A percentile compares a stretch with the other conserved stretches of the same genome.
phyloP scores from a whole-genome alignment of 2,888 invertebrate species.

The Julus scanicus region DNA sequence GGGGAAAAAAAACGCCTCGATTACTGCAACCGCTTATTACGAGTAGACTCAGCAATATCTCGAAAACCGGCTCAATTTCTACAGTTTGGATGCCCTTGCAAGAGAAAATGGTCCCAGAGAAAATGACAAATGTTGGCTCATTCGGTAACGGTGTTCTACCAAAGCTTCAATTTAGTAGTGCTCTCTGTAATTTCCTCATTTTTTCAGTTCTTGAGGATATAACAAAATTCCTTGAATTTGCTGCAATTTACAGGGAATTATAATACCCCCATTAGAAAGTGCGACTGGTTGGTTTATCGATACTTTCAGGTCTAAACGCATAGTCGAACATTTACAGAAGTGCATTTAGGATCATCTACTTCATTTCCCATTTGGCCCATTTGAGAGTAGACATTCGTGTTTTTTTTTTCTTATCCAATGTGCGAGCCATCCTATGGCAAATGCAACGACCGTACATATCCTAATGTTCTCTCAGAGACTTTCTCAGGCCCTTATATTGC shows the following conservation, averaged over 20 bases:
- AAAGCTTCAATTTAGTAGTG: neutral
- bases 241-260: neutral
- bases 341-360: conserved; percentile 19
- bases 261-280: neutral
- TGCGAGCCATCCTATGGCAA: neutral
- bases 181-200: neutral
- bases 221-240: neutral
- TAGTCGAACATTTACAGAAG: neutral
- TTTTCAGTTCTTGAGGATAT: neutral
- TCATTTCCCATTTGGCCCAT: conserved; percentile 19
- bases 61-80: too few species aligned
- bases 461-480: neutral
- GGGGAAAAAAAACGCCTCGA: too few species aligned
- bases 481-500: neutral
- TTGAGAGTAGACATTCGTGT: conserved; percentile 11
- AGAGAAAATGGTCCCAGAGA: too few species aligned
- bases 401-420: neutral
- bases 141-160: too few species aligned
- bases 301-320: neutral
- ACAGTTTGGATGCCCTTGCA: too few species aligned
- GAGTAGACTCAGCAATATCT: too few species aligned
- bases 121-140: too few species aligned
- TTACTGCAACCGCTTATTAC: too few species aligned
- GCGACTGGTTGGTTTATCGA: neutral
- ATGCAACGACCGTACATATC: conserved; percentile 3